Conservation (phyloP, 2,113 vertebrate genomes). For the Martes martes region DNA sequence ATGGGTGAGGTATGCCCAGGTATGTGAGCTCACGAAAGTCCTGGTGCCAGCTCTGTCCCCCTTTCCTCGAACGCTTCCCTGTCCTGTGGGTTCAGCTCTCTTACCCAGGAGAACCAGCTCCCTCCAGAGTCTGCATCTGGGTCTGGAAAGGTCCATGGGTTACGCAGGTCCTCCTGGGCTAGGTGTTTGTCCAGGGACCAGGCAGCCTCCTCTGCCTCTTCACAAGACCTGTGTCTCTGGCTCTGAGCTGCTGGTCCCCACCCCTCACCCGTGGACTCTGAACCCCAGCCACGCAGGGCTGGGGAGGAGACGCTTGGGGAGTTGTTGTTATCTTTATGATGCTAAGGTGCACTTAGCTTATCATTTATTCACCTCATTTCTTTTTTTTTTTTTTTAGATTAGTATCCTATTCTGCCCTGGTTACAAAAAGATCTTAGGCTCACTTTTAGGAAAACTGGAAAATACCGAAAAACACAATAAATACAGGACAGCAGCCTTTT, state of each 20-base stretch:
- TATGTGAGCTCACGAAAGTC: background rate
- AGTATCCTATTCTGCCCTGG: background rate
- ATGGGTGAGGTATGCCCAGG: background rate
- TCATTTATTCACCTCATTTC: background rate
- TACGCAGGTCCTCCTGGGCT: background rate
- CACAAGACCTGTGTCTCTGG: fast-evolving
- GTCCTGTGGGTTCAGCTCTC: background rate
- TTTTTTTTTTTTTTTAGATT: background rate
- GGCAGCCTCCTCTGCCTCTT: fast-evolving
- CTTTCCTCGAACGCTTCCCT: background rate
- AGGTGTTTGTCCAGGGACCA: background rate
- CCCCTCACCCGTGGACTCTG: background rate
- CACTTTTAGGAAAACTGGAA: background rate
- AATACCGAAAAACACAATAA: background rate
- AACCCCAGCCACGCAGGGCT: background rate
- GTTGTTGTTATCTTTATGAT: background rate
- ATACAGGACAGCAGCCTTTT: background rate
- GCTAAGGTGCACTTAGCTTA: background rate
- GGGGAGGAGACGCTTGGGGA: background rate
- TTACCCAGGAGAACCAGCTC: background rate
- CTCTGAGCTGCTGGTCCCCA: background rate
- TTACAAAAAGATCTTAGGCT: background rate
- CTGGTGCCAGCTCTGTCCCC: background rate
- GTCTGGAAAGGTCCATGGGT: background rate
- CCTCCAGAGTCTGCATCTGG: background rate